Percentiles rank a stretch among this genome's conserved stretches.
phyloP scores from a whole-genome alignment of 2,888 invertebrate genomes.

The Diadromus collaris region DNA sequence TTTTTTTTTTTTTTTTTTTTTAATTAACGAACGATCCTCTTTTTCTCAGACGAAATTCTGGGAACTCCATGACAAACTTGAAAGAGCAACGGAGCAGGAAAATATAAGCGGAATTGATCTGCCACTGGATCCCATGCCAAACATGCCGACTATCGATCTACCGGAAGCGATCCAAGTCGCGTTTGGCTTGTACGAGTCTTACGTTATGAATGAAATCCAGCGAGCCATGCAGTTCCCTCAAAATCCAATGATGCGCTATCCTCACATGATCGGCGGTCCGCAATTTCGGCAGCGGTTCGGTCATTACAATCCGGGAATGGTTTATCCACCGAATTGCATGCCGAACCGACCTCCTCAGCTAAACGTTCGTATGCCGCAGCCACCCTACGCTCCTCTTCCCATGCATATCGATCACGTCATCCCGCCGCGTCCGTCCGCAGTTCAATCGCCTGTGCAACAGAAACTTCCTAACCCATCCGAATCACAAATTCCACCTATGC shows the following conservation, averaged over 20 bases:
- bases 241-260: neutral
- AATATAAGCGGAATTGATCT: constrained; percentile 30
- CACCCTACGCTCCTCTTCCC: neutral
- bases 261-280: neutral
- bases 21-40: neutral
- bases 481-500: neutral
- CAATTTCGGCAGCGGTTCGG: neutral
- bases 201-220: constrained; percentile 25
- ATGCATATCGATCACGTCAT: neutral
- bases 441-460: neutral
- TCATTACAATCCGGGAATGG: neutral
- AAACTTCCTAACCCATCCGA: neutral
- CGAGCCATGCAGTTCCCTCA: neutral
- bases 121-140: constrained; percentile 15
- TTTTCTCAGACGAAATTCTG: constrained; percentile 43
- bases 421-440: neutral
- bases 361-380: neutral
- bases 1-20: too few relatives aligned
- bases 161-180: constrained; percentile 28
- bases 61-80: constrained; percentile 35
- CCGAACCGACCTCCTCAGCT: neutral
- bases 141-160: constrained; percentile 24
- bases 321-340: neutral
- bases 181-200: constrained; percentile 24
- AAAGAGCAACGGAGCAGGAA: neutral